These are phyloP conservation scores for Alces alces DNA, from an alignment of 2,113 vertebrate species.

Conservation along the genomic window DNA sequence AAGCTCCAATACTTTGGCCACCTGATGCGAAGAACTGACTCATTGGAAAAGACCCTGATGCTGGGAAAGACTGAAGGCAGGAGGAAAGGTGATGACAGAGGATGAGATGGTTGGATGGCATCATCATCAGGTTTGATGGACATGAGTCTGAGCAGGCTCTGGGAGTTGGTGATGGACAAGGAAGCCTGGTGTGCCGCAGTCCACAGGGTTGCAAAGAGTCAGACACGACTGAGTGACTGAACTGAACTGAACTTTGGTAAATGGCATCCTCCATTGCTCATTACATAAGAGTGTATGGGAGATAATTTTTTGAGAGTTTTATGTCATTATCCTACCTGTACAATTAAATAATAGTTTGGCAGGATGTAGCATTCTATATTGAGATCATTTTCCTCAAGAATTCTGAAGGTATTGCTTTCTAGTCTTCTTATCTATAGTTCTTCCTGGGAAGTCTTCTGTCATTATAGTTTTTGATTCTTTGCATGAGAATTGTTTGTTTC, in stretches of 20 bases:
- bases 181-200: neutral
- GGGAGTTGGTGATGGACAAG: neutral
- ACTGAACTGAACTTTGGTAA: neutral
- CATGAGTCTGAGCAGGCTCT: neutral
- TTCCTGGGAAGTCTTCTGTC: neutral
- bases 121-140: neutral
- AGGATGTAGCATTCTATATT: neutral
- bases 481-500: neutral
- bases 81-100: neutral
- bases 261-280: neutral
- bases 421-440: neutral
- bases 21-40: neutral
- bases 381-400: neutral
- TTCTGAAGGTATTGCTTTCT: neutral
- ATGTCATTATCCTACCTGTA: neutral
- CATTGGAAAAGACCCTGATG: neutral
- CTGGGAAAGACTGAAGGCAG: neutral
- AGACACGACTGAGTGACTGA: neutral
- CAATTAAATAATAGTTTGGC: neutral
- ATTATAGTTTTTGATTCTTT: neutral
- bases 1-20: neutral
- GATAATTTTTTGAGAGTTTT: neutral
- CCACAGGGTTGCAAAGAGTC: fast-evolving
- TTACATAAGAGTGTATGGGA: neutral
- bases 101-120: neutral